Conservation (phyloP, 2,113 vertebrate species). For the Phrynosoma blainvillii region DNA sequence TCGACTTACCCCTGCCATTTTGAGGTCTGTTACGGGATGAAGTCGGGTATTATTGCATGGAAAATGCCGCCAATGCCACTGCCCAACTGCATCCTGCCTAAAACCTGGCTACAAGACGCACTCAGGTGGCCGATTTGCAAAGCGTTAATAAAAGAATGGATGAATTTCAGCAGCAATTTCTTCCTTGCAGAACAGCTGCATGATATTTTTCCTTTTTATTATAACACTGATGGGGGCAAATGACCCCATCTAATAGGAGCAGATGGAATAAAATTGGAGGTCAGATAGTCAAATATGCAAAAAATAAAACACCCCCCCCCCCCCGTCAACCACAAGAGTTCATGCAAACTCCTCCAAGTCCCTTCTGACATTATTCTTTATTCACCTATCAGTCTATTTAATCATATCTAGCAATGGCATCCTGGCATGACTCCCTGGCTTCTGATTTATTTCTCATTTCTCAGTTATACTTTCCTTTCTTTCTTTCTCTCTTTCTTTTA, state of each 20-base stretch:
- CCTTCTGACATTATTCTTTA: slow-evolving; percentile 65
- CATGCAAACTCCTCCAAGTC: slow-evolving; percentile 52
- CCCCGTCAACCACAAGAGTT: slow-evolving; percentile 50
- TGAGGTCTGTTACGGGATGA: too few relatives aligned
- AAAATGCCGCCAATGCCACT: too few relatives aligned
- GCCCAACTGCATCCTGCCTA: too few relatives aligned
- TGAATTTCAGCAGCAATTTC: slow-evolving; percentile 30
- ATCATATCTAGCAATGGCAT: slow-evolving; percentile 57
- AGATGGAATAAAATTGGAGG: slow-evolving; percentile 67
- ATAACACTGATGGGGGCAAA: slow-evolving; percentile 32
- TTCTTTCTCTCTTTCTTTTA: slow-evolving; percentile 51
- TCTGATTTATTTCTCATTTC: slow-evolving; percentile 51
- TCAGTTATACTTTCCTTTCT: slow-evolving; percentile 53
- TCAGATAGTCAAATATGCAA: slow-evolving; percentile 68
- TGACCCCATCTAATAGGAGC: slow-evolving; percentile 56
- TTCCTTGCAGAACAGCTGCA: slow-evolving; percentile 28
- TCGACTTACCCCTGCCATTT: too few relatives aligned
- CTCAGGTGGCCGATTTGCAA: too few relatives aligned
- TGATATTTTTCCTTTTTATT: slow-evolving; percentile 42
- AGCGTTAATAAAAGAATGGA: too few relatives aligned
- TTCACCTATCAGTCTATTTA: slow-evolving; percentile 67
- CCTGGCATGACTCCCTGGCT: slow-evolving; percentile 57
- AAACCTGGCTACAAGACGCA: too few relatives aligned
- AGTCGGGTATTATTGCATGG: too few relatives aligned
- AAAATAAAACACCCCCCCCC: slow-evolving; percentile 53